A percentile compares a stretch with the other conserved stretches of the same genome.
phyloP scores from a whole-genome alignment of 2,888 invertebrate genomes.

The Cancer borealis region DNA sequence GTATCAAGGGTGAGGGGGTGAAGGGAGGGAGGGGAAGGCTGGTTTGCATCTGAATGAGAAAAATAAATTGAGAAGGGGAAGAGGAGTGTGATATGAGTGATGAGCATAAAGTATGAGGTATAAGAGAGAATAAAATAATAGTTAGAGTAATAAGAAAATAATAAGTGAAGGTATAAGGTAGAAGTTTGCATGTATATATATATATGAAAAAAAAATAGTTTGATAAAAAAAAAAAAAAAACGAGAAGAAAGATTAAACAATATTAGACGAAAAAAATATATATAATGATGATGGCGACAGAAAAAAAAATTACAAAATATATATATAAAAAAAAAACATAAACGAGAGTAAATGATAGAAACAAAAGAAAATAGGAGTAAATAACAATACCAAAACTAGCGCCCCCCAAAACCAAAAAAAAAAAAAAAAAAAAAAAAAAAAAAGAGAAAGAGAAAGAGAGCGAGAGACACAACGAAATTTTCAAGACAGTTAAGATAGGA shows the following conservation, averaged over 20 bases:
- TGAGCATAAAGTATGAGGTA: neutral
- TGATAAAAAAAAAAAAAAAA: neutral
- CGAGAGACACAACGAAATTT: neutral
- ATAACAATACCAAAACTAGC: no score
- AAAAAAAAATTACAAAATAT: no score
- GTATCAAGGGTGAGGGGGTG: neutral
- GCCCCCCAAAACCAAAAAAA: no score
- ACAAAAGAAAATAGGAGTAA: neutral
- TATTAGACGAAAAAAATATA: neutral
- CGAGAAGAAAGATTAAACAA: neutral
- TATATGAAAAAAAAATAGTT: no score
- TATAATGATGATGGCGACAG: no score
- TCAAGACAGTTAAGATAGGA: neutral
- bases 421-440: no score
- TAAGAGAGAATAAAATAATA: neutral
- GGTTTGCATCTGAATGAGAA: no score
- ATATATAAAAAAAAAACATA: neutral
- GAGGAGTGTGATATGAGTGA: no score
- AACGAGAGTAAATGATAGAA: neutral
- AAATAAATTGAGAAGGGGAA: no score
- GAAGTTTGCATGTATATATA: neutral
- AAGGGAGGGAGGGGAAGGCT: no score
- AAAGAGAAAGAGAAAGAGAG: neutral
- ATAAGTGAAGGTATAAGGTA: no score
- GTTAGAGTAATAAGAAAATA: no score